These are phyloP conservation scores for Hesperophylax magnus DNA, from an alignment of 1,140 invertebrate species.

Conservation along the genomic window DNA sequence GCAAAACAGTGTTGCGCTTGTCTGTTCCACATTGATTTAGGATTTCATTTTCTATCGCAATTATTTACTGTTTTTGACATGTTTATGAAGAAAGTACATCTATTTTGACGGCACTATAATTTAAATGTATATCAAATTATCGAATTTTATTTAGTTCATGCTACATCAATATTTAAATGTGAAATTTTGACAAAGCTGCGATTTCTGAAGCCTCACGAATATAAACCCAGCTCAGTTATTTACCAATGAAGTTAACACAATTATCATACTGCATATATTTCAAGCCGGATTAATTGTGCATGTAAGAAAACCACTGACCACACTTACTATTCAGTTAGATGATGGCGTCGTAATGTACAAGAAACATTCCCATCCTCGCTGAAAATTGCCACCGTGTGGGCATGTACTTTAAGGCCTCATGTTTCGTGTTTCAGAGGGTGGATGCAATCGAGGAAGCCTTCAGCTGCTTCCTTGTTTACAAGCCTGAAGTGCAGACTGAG, in stretches of 20 bases:
- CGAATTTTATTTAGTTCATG: background rate
- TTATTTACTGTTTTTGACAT: background rate
- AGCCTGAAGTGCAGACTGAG: slow-evolving; percentile 76
- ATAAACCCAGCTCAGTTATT: too few species aligned
- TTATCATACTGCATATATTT: too few species aligned
- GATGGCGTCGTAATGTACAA: background rate
- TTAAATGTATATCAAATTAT: background rate
- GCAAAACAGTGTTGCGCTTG: background rate
- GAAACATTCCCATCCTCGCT: background rate
- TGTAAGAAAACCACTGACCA: background rate
- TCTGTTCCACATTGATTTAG: background rate
- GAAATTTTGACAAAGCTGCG: too few species aligned
- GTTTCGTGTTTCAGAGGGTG: slow-evolving; percentile 74
- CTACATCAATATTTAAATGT: background rate
- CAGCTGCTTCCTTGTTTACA: slow-evolving; percentile 85
- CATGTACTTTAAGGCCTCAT: background rate
- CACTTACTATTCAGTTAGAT: background rate
- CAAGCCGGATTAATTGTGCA: too few species aligned
- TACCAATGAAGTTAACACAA: too few species aligned
- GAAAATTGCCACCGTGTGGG: background rate
- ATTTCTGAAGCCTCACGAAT: too few species aligned
- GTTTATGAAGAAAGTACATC: background rate
- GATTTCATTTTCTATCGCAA: background rate
- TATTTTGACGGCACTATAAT: background rate
- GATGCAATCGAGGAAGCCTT: slow-evolving; percentile 90